phyloP scores from a whole-genome alignment of 2,888 invertebrate species.

The Electrophaes corylata region DNA sequence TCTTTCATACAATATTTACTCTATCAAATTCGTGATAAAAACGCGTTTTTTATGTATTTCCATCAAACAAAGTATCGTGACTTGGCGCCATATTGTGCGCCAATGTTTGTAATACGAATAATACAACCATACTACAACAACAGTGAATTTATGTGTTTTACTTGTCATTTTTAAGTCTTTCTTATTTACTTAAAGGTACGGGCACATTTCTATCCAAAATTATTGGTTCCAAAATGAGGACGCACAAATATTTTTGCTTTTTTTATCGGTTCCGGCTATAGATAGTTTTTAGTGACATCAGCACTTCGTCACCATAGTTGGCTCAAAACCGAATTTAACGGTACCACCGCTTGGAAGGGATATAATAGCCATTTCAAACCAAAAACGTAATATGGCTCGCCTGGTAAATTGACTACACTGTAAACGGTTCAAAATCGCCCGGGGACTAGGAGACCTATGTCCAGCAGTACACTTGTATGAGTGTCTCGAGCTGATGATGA shows the following conservation, averaged over 20 bases:
- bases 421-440: no score
- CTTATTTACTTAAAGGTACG: not conserved
- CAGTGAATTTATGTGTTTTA: slow-evolving; percentile 1
- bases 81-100: not conserved
- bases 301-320: no score
- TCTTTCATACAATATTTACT: not conserved
- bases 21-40: not conserved
- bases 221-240: no score
- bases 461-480: not conserved
- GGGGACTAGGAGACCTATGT: no score
- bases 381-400: no score
- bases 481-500: not conserved
- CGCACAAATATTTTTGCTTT: no score
- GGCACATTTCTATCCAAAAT: not conserved
- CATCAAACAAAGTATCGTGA: slow-evolving; percentile 20
- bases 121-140: not conserved
- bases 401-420: no score
- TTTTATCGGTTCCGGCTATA: no score
- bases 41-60: not conserved
- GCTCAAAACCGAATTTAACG: no score
- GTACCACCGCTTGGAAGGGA: no score
- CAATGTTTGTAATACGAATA: not conserved
- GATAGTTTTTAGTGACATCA: no score
- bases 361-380: no score
- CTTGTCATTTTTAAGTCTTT: not conserved